A percentile compares a stretch with the other conserved stretches of the same genome.
Evolutionary conservation across 35 echinoderm and acorn worm genomes (phyloP).

Genomic region (Stichopus chloronotus): DNA sequence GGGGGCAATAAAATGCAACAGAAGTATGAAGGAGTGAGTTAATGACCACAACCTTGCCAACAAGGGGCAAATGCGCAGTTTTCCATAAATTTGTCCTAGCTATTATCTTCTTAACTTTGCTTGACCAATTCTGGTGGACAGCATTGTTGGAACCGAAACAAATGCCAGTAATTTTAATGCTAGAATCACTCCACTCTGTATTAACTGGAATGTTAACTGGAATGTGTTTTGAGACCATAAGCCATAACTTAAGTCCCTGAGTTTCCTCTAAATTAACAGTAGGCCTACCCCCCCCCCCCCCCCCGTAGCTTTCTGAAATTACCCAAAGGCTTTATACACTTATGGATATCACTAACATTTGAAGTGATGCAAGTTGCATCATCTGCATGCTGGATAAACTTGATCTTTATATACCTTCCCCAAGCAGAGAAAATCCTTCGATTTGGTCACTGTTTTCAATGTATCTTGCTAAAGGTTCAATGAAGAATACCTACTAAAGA

Average conservation of each 20-base stretch:
- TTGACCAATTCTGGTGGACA: not conserved
- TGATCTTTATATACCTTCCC: not conserved
- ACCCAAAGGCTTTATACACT: not conserved
- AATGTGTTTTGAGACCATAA: not conserved
- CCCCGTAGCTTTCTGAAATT: slow-evolving; percentile 13
- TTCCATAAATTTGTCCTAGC: not conserved
- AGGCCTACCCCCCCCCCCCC: too few species aligned
- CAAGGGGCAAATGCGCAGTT: not conserved
- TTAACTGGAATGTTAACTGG: slow-evolving; percentile 2
- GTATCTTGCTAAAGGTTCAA: slow-evolving; percentile 10
- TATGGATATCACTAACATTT: not conserved
- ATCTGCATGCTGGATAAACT: not conserved
- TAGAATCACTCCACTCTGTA: not conserved
- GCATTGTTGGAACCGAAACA: slow-evolving; percentile 8
- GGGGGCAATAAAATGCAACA: slow-evolving; percentile 21
- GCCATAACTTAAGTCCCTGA: not conserved
- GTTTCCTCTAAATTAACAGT: not conserved
- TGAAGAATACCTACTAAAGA: not conserved
- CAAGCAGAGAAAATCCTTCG: not conserved
- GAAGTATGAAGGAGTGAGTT: not conserved
- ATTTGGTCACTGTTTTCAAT: not conserved
- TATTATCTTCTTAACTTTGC: not conserved
- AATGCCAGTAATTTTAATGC: not conserved
- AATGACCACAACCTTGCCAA: not conserved
- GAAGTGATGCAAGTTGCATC: not conserved